Conservation (phyloP, 2,797 vertebrate species). For the Gambusia yucatana region DNA sequence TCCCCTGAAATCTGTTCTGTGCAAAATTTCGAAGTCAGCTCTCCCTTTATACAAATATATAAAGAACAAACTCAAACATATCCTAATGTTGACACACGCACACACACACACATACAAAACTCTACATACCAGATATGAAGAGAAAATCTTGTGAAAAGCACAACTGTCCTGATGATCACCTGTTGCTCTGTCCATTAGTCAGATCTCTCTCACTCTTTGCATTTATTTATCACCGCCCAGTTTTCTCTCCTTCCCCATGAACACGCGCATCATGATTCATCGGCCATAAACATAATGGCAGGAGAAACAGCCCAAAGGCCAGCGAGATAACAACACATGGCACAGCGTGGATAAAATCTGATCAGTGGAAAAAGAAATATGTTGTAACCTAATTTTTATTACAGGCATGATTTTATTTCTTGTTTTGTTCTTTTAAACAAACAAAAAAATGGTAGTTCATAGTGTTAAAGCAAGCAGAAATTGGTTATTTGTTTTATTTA, state of each 20-base stretch:
- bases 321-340: constrained; percentile 50
- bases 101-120: neutral
- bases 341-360: neutral
- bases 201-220: constrained; percentile 4
- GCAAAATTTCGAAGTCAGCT: neutral
- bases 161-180: neutral
- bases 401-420: neutral
- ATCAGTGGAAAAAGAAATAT: neutral
- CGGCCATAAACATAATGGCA: constrained; percentile 59
- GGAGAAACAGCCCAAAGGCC: constrained; percentile 68
- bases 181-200: neutral
- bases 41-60: neutral
- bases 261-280: constrained; percentile 14
- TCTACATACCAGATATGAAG: constrained; percentile 58
- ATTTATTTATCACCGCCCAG: neutral
- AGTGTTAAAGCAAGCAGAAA: neutral
- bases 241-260: constrained; percentile 1
- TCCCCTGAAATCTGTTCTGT: neutral
- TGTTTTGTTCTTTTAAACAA: neutral
- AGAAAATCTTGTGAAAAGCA: constrained; percentile 24
- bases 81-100: neutral
- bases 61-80: neutral
- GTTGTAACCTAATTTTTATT: neutral
- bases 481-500: neutral
- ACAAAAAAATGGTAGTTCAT: neutral